A percentile compares a stretch with the other conserved stretches of the same genome.
These are phyloP conservation scores for Zapornia atra DNA, from an alignment of 2,113 vertebrate species.

Conservation along the genomic window DNA sequence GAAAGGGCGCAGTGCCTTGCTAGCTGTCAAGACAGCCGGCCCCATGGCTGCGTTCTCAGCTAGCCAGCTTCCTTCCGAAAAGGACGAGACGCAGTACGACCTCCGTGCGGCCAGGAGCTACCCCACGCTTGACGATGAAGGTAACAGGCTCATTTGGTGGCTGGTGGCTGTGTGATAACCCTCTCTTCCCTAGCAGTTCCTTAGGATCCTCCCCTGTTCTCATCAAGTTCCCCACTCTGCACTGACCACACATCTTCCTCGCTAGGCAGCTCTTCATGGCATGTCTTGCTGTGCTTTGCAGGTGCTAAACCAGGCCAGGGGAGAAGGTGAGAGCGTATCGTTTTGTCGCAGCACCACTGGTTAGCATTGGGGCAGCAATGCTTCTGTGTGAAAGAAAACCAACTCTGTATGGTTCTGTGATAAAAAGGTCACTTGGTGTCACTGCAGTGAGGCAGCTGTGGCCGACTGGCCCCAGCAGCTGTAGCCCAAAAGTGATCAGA, in stretches of 20 bases:
- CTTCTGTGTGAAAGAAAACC: background rate
- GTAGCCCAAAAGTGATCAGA: background rate
- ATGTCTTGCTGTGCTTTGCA: constrained; percentile 55
- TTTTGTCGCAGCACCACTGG: background rate
- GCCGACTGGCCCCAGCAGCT: background rate
- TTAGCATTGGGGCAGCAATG: background rate
- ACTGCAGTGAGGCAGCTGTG: background rate
- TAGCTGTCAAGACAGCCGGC: constrained; percentile 83
- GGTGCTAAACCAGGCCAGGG: constrained; percentile 51
- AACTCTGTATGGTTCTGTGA: background rate
- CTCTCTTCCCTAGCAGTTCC: background rate
- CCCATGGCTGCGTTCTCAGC: constrained; percentile 91
- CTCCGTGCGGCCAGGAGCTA: constrained; percentile 91
- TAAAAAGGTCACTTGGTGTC: background rate
- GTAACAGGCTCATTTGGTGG: constrained; percentile 55
- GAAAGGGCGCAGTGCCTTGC: constrained; percentile 89
- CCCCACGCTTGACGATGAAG: constrained; percentile 94
- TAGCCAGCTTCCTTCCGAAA: constrained; percentile 89
- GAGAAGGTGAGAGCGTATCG: constrained; percentile 7
- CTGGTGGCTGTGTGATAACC: background rate
- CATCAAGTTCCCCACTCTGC: background rate
- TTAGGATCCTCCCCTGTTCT: constrained; percentile 11
- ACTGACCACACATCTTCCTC: background rate
- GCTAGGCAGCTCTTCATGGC: background rate
- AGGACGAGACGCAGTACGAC: constrained; percentile 89